Percentiles rank a stretch among this genome's conserved stretches.
Conservation (phyloP, 2,113 vertebrate species). For the Salvator merianae region DNA sequence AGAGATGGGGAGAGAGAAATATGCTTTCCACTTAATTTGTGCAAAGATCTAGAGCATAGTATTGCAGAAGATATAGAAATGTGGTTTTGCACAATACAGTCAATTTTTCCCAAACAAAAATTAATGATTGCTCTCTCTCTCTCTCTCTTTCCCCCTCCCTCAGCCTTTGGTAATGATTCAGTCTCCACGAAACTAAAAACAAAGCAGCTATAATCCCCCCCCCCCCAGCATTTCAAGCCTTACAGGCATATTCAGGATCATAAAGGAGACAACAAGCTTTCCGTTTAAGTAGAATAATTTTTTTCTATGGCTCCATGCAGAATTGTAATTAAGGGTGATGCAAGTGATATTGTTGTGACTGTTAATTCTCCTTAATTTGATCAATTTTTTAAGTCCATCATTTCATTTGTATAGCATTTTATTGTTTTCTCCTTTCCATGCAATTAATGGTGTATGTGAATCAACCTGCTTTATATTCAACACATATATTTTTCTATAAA, state of each 20-base stretch:
- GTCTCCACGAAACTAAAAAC: slow-evolving; percentile 50
- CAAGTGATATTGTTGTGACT: slow-evolving; percentile 49
- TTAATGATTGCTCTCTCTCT: slow-evolving; percentile 49
- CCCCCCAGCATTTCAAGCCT: not conserved
- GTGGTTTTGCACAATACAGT: slow-evolving; percentile 12
- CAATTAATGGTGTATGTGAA: slow-evolving; percentile 52
- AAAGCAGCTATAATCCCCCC: slow-evolving; percentile 32
- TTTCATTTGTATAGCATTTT: slow-evolving; percentile 45
- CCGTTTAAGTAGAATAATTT: slow-evolving; percentile 17
- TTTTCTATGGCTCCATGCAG: slow-evolving; percentile 50
- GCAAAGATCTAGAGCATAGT: not conserved
- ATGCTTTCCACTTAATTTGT: not conserved
- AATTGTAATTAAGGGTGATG: slow-evolving; percentile 44
- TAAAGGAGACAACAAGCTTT: not conserved
- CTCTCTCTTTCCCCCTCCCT: too few relatives aligned
- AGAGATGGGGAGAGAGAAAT: not conserved
- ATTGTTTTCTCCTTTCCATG: slow-evolving; percentile 42
- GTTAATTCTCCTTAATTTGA: slow-evolving; percentile 54
- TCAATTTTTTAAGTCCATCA: slow-evolving; percentile 44
- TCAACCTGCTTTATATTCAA: slow-evolving; percentile 40
- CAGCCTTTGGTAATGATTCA: slow-evolving; percentile 51
- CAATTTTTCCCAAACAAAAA: slow-evolving; percentile 13
- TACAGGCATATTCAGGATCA: slow-evolving; percentile 17
- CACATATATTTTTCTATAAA: slow-evolving; percentile 41
- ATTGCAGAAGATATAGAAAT: slow-evolving; percentile 17